phyloP scores from a whole-genome alignment of 2,888 invertebrate species.

The Nycteola revayana region DNA sequence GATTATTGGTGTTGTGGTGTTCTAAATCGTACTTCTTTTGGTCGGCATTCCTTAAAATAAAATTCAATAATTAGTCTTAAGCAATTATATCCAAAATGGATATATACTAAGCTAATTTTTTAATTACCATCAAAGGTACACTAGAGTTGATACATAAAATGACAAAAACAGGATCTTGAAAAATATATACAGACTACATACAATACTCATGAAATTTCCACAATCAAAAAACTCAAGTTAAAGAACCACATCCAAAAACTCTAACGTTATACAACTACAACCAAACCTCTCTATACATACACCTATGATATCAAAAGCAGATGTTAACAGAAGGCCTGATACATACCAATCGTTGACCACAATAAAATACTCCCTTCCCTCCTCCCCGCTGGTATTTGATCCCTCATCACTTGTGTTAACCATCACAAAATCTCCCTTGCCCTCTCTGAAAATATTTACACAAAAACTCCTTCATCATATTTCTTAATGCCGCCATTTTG shows the following conservation, averaged over 20 bases:
- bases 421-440: constrained; percentile 62
- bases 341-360: constrained; percentile 70
- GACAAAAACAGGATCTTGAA: too few relatives aligned
- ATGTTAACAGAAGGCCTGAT: constrained; percentile 40
- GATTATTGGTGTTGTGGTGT: background rate
- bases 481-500: constrained; percentile 36
- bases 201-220: too few relatives aligned
- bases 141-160: too few relatives aligned
- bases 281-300: too few relatives aligned
- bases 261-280: too few relatives aligned
- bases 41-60: constrained; percentile 69
- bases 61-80: too few relatives aligned
- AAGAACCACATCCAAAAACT: too few relatives aligned
- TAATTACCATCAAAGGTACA: too few relatives aligned
- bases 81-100: too few relatives aligned
- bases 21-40: constrained; percentile 74
- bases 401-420: constrained; percentile 70
- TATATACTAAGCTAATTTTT: too few relatives aligned
- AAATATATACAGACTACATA: too few relatives aligned
- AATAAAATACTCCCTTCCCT: constrained; percentile 65
- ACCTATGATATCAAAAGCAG: constrained; percentile 23
- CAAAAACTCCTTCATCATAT: constrained; percentile 30
- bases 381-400: constrained; percentile 55
- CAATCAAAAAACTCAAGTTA: too few relatives aligned
- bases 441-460: constrained; percentile 69